A percentile compares a stretch with the other conserved stretches of the same genome.
Evolutionary conservation across 2,888 invertebrate genomes (phyloP).

Genomic region (Hyalella azteca): DNA sequence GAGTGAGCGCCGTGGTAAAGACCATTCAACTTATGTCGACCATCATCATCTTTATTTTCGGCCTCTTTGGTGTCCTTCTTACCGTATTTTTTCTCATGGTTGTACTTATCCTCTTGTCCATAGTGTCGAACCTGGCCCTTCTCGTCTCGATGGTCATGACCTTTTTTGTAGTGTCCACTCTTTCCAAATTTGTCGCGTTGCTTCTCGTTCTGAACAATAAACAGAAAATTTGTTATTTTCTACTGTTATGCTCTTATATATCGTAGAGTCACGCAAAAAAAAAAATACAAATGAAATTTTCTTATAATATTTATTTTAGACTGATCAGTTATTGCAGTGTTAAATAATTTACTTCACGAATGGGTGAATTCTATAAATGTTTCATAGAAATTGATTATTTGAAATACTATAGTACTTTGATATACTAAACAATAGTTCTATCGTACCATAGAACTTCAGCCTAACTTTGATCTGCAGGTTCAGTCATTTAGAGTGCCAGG

Average conservation of each 20-base stretch:
- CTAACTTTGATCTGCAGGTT: too few relatives aligned
- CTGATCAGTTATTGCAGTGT: too few relatives aligned
- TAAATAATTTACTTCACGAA: neutral
- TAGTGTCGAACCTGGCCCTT: neutral
- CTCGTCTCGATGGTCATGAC: neutral
- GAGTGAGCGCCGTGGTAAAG: neutral
- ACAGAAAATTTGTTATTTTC: neutral
- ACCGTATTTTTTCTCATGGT: neutral
- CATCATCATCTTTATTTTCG: neutral
- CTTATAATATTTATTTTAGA: too few relatives aligned
- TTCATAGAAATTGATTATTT: too few relatives aligned
- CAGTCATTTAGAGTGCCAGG: too few relatives aligned
- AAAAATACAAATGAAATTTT: too few relatives aligned
- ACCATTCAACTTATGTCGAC: neutral
- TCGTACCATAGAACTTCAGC: too few relatives aligned
- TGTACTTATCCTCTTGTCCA: slow-evolving; percentile 20
- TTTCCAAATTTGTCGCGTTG: neutral
- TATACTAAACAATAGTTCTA: too few relatives aligned
- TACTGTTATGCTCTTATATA: neutral
- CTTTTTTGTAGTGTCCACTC: slow-evolving; percentile 18
- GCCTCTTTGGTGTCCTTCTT: neutral
- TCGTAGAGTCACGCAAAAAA: too few relatives aligned
- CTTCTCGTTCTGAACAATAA: neutral
- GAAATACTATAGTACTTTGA: too few relatives aligned
- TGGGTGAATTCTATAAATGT: too few relatives aligned